Evolutionary conservation across 1,140 invertebrate genomes (phyloP), one percentile per base, ranked within the genome.

Genomic region (Thaumatotibia leucotreta): DNA sequence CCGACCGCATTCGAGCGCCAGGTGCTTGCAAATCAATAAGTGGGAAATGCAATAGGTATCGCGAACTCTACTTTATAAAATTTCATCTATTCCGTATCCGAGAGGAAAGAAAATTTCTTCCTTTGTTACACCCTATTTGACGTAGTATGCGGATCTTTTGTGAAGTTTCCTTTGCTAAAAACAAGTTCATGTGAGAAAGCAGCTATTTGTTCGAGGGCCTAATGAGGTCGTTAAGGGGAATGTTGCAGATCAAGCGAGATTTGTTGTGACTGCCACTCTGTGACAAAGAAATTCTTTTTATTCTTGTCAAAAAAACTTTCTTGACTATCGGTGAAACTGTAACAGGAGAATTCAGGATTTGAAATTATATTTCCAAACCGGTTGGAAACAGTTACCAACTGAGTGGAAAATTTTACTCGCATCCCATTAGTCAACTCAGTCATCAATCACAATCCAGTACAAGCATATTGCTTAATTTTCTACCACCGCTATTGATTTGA

Each of bases 141-240:
- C 49, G 49, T 61, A 62, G 52, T 67, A 52, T 49, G 61, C 45
- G 61, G 61, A 29, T 54, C 49, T 63, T 63, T 62, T 63, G 66
- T 63, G 63, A 54, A 63, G 63, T 73, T 72, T 73, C 3, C 24
- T 58, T 58, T 58, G 24, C 52, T 58, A 58, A 54, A 54, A 54
- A 54, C 50, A 54, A 58, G 52, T 58, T 58, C 52, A 58, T 58
- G 52, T 58, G 24, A 27, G 52, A 58, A 58, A 29, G 24, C 23
- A 54, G 50, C 50, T 29, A 58, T 58, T 67, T 66, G 63, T 61
- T 61, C 58, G 65, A 23, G 50, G 69, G 35, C 32, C 67, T 74
- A 74, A 74, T 74, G 69, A 74, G 64, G 45, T 68, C 69, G 67
- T 74, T 65, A 74, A 74, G 58, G 68, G 27, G 67, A 67, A n/a